Base-by-base conservation (phyloP, 2,797 vertebrate genomes). In the Gouania willdenowi region DNA sequence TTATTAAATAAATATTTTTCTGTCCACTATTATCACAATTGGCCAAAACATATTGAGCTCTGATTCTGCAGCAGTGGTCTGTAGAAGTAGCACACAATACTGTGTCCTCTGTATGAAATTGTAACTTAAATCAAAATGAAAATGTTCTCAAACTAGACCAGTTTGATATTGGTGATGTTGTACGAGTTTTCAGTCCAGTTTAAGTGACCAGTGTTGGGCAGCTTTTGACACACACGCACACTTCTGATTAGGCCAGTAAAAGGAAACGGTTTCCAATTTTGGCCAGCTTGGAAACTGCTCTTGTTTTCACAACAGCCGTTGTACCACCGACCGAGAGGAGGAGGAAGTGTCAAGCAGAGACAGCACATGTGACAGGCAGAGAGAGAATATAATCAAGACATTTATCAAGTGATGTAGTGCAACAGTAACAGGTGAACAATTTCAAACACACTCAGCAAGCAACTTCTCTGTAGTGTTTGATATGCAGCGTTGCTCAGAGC, bases 341-440 rank as follows among this genome's bases (percentile, higher is more conserved):
- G 72, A 75, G 82, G 79, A 83, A 78, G 71, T 86, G 65, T 85
- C 82, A 80, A 79, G 75, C 79, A 72, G 84, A 61, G 81, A 77
- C 52, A 81, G 61, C 78, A 75, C 82, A 78, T 88, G 76, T n/a
- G 46, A 75, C 64, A 41, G 54, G 76, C 64, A 41, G 54, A 56
- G 58, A 72, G 38, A 24, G 65, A 51, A 35, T 22, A 20, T 51
- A 53, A 63, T 74, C 56, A 53, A 53, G 40, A 59, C 41, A 36
- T 48, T 37, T 42, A 39, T 34, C 11, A 26, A 26, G 29, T 41
- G 22, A 47, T 41, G 30, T 11, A 7, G 31, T 3, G 26, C 32
- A 36, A 38, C 48, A 57, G 43, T 39, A 41, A 43, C 39, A 52
- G 22, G 41, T 46, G 23, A 39, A 49, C 8, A 4, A 32, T 32